Evolutionary conservation across 2,797 vertebrate species (phyloP).

Genomic region (Sebastes oblongus): DNA sequence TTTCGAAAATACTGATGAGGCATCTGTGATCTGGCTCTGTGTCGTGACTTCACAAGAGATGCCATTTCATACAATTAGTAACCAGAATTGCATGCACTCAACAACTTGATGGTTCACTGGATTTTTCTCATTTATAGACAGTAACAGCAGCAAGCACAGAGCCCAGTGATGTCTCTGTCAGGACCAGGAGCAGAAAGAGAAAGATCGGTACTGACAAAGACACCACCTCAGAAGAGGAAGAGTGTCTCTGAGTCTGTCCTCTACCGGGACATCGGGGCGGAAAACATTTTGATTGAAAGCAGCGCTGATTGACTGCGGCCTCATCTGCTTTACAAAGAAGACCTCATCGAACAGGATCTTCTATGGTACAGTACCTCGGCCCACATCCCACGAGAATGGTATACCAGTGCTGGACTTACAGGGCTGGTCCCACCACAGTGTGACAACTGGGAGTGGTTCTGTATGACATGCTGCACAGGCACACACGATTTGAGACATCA

Average conservation of each 20-base stretch:
- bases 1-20: too few species aligned
- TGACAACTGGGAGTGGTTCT: slow-evolving; percentile 1
- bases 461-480: not conserved
- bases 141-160: not conserved
- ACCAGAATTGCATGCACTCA: too few species aligned
- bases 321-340: not conserved
- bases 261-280: not conserved
- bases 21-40: too few species aligned
- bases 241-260: not conserved
- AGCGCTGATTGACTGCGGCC: not conserved
- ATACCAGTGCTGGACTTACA: not conserved
- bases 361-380: not conserved
- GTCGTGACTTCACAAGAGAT: too few species aligned
- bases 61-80: too few species aligned
- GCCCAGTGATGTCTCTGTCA: too few species aligned
- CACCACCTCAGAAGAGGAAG: not conserved
- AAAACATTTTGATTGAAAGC: not conserved
- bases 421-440: not conserved
- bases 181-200: not conserved
- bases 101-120: too few species aligned
- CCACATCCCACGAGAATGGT: not conserved
- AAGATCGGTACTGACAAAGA: not conserved
- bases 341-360: not conserved
- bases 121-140: not conserved
- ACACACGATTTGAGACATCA: not conserved